phyloP scores from a whole-genome alignment of 2,113 vertebrate genomes.

The Nycticebus coucang region DNA sequence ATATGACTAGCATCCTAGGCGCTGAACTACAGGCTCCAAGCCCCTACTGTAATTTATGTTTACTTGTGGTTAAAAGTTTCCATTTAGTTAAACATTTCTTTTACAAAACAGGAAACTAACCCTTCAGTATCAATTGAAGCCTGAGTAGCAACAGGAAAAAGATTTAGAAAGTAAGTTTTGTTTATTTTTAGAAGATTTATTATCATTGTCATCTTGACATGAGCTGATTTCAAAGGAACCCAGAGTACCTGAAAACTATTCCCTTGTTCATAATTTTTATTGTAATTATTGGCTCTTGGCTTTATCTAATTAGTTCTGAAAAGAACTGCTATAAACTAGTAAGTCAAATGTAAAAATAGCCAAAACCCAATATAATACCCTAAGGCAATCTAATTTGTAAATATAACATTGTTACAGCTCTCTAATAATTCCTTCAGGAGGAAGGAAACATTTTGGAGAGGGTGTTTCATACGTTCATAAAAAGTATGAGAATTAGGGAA shows the following conservation, averaged over 20 bases:
- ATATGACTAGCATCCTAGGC: no score
- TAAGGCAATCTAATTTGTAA: neutral
- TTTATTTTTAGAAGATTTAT: neutral
- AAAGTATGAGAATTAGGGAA: neutral
- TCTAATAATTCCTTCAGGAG: neutral
- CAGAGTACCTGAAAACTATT: neutral
- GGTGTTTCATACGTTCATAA: neutral
- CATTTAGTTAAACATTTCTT: neutral
- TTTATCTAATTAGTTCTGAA: conserved; percentile 4
- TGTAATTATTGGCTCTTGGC: neutral
- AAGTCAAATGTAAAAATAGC: conserved; percentile 8
- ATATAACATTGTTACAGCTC: neutral
- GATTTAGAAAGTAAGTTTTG: neutral
- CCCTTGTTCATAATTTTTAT: neutral
- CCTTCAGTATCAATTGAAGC: neutral
- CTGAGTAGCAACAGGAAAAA: neutral
- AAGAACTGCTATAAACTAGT: neutral
- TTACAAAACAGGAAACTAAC: neutral
- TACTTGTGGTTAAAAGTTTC: neutral
- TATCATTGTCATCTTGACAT: neutral
- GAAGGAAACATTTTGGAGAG: conserved; percentile 7
- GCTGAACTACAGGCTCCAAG: neutral
- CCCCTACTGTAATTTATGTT: neutral
- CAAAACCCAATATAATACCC: neutral
- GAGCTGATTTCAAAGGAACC: neutral